Evolutionary conservation across 2,888 invertebrate genomes (phyloP).

Genomic region (Platerodrilus igneus): DNA sequence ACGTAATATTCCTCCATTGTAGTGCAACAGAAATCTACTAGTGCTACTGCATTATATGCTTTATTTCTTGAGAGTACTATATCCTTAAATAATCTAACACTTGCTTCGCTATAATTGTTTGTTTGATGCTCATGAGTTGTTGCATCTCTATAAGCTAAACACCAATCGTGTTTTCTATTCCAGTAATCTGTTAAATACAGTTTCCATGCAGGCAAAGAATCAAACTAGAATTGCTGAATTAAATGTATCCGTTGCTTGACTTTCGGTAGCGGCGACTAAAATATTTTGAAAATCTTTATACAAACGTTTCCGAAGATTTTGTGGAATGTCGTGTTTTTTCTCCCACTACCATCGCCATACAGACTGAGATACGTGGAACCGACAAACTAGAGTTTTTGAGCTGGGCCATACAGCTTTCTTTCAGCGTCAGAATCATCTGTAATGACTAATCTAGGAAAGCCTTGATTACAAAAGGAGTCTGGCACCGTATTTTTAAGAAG

Average conservation of each 20-base stretch:
- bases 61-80: conserved; percentile 3
- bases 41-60: conserved; percentile 17
- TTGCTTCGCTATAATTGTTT: conserved; percentile 2
- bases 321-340: conserved; percentile 12
- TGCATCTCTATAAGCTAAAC: background rate
- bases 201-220: background rate
- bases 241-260: background rate
- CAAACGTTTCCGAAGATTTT: background rate
- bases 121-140: conserved; percentile 4
- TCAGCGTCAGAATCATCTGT: conserved; percentile 20
- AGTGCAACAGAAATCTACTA: conserved; percentile 18
- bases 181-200: background rate
- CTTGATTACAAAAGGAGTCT: conserved; percentile 11
- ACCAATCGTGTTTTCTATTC: background rate
- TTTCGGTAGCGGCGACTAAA: background rate
- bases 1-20: conserved; percentile 17
- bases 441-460: conserved; percentile 15
- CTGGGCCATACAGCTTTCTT: conserved; percentile 15
- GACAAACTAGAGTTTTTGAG: conserved; percentile 13
- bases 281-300: background rate
- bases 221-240: background rate
- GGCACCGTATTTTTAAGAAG: too few relatives aligned
- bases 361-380: conserved; percentile 17
- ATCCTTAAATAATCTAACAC: conserved; percentile 1
- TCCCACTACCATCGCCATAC: conserved; percentile 17